Base-by-base conservation (phyloP, 2,888 invertebrate genomes). In the Dusona sp. region DNA sequence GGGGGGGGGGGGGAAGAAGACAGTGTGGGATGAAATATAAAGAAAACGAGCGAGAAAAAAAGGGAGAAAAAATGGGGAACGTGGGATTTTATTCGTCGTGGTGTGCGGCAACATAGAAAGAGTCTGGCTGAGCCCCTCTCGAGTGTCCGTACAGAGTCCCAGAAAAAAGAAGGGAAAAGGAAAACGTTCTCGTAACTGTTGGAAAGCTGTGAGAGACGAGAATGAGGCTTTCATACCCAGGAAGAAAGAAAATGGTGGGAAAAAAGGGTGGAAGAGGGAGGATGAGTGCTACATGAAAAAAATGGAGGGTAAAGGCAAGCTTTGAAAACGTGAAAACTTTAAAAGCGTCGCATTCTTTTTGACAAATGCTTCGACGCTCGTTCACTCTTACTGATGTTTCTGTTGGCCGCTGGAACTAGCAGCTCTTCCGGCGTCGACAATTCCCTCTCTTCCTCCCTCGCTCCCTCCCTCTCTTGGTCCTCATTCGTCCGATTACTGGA, bases 341-440 rank as follows among this genome's bases (percentile, higher is more conserved):
- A 91, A 91, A 91, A 91, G 90, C 88, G 88, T 89, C 90, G 89
- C 87, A 87, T 88, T 89, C 90, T 88, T 88, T 89, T 90, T 89
- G 88, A 90, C 89, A 89, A 88, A 90, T 88, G 89, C 83, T 87
- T 90, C 86, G 29, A 84, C 81, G 83, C 74, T 84, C 75, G 45
- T 80, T 77, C 88, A 74, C 61, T 77, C 42, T 45, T 57, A 19
- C 48, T 83, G 57, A 61, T 85, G 70, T 79, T 67, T 54, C 29
- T 79, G 65, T 33, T 68, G 74, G 78, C 81, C 42, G 73, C 65
- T 61, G 72, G 33, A 79, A 79, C 83, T 68, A 79, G 83, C 79
- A 84, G 89, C 89, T 89, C 88, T 89, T 89, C 87, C 88, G 88
- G 86, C 70, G 61, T 86, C 86, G 73, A 82, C 88, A 83, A 87